A percentile compares a stretch with the other conserved stretches of the same genome.
These are phyloP conservation scores for Caenorhabditis panamensis DNA, from an alignment of 2,888 invertebrate species.

Conservation along the genomic window DNA sequence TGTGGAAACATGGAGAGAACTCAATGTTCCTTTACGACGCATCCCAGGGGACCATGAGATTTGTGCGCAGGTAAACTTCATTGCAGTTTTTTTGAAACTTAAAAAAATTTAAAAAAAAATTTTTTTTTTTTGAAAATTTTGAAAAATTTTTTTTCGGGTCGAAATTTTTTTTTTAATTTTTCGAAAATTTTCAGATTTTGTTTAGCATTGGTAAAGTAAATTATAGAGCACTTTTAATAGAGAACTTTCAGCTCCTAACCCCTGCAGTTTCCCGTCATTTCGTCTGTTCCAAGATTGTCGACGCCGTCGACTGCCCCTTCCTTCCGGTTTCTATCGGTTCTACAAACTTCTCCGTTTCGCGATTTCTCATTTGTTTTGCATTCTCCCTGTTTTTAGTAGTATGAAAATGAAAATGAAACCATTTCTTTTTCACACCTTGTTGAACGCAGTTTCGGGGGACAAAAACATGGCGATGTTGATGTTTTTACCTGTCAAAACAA, in stretches of 20 bases:
- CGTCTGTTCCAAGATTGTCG: constrained; percentile 54
- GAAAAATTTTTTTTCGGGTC: no score
- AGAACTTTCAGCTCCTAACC: constrained; percentile 44
- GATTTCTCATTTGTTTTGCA: constrained; percentile 32
- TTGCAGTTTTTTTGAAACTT: no score
- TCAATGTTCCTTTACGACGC: constrained; percentile 59
- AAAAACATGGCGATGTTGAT: constrained; percentile 13
- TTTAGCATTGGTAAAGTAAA: no score
- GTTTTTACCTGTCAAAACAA: no score
- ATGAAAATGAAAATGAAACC: constrained; percentile 56
- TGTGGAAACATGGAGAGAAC: constrained; percentile 68
- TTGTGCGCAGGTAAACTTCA: constrained; percentile 51
- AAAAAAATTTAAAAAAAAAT: no score
- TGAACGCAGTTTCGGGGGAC: neutral
- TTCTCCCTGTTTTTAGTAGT: constrained; percentile 31
- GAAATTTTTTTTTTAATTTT: no score
- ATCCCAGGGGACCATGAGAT: constrained; percentile 55
- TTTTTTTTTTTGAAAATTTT: no score
- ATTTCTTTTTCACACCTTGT: constrained; percentile 32
- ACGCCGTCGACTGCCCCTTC: constrained; percentile 57
- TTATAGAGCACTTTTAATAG: no score
- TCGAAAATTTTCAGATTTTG: no score
- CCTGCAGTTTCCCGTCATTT: constrained; percentile 50
- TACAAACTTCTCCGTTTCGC: neutral
- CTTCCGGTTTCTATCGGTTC: constrained; percentile 29